phyloP scores from a whole-genome alignment of 2,113 vertebrate genomes.

The Peromyscus polionotus region DNA sequence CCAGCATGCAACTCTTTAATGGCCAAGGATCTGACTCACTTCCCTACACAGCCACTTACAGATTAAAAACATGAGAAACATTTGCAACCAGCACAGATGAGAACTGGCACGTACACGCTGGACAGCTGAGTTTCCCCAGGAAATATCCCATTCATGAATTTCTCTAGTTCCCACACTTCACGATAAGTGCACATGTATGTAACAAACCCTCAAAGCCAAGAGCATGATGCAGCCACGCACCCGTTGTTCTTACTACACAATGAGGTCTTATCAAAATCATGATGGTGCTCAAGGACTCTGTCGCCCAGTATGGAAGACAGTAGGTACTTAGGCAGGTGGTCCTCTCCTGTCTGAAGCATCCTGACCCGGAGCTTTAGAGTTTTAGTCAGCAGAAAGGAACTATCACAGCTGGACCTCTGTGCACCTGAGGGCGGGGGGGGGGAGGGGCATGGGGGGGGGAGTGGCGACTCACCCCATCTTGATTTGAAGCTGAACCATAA shows the following conservation, averaged over 20 bases:
- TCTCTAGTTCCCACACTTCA: not conserved
- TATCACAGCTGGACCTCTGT: accelerated
- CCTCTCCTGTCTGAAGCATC: not conserved
- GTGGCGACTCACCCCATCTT: accelerated
- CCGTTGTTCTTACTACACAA: accelerated
- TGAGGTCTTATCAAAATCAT: not conserved
- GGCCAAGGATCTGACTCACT: not conserved
- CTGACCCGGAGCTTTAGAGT: accelerated
- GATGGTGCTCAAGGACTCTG: accelerated
- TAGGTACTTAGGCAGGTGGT: accelerated
- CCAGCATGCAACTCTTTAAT: not conserved
- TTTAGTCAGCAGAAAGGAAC: accelerated
- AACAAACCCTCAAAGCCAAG: not conserved
- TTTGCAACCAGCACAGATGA: accelerated
- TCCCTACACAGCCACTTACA: not conserved
- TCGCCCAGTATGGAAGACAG: not conserved
- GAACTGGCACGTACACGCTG: not conserved
- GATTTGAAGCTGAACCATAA: not conserved
- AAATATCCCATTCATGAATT: not conserved
- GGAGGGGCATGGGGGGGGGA: accelerated
- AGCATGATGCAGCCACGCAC: accelerated
- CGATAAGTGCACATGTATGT: accelerated
- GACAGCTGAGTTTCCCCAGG: not conserved
- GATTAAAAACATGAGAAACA: not conserved
- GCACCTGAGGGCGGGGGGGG: not conserved